phyloP scores from a whole-genome alignment of 2,113 vertebrate species.

The Coptodon bakossiorum region DNA sequence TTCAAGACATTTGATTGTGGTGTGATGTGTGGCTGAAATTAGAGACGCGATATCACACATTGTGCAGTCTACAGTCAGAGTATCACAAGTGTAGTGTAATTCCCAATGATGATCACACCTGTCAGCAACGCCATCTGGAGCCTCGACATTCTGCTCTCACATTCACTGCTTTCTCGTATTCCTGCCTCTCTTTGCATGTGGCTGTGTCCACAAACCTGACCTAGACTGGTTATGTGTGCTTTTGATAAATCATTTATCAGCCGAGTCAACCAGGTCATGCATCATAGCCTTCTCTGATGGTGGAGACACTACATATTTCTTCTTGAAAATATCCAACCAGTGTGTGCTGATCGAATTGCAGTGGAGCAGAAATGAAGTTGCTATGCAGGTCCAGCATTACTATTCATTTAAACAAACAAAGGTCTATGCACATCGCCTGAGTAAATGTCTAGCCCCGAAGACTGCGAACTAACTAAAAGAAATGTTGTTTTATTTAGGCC shows the following conservation, averaged over 20 bases:
- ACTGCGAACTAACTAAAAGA: background rate
- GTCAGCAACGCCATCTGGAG: slow-evolving; percentile 48
- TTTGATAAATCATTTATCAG: slow-evolving; percentile 56
- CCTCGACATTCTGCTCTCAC: background rate
- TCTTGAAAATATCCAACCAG: slow-evolving; percentile 4
- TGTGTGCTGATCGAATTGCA: slow-evolving; percentile 10
- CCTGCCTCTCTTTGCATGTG: background rate
- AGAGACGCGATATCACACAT: slow-evolving; percentile 34
- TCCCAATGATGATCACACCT: slow-evolving; percentile 44
- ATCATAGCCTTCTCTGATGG: slow-evolving; percentile 41
- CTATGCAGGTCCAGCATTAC: background rate
- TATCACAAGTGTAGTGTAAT: slow-evolving; percentile 26
- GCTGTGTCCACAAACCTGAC: slow-evolving; percentile 1
- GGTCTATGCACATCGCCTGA: background rate
- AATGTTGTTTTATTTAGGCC: slow-evolving; percentile 4
- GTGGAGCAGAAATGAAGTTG: background rate
- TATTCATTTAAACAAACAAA: background rate
- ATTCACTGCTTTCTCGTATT: background rate
- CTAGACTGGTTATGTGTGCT: slow-evolving; percentile 10
- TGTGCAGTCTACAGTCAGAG: slow-evolving; percentile 16
- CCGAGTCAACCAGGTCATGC: slow-evolving; percentile 38
- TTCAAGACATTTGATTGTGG: background rate
- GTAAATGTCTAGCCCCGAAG: background rate
- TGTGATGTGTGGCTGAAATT: slow-evolving; percentile 33
- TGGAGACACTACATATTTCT: slow-evolving; percentile 15